These are phyloP conservation scores for Brachionus plicatilis DNA, from an alignment of 1,140 invertebrate species.

Conservation along the genomic window DNA sequence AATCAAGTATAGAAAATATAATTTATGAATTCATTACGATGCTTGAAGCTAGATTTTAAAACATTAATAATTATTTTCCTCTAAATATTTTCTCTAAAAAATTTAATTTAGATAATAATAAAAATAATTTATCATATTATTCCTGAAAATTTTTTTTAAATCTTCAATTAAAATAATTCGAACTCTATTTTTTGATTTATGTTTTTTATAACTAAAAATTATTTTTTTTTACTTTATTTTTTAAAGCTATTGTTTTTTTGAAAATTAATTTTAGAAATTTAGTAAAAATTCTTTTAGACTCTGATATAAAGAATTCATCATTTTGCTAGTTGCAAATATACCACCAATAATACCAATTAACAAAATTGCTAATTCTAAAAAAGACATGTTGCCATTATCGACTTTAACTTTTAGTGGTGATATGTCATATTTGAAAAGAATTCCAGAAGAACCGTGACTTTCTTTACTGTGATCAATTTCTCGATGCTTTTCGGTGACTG, in stretches of 20 bases:
- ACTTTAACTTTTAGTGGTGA: conserved; percentile 79
- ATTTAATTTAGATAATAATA: too few species aligned
- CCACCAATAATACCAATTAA: conserved; percentile 83
- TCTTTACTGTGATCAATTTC: conserved; percentile 68
- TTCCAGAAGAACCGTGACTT: conserved; percentile 82
- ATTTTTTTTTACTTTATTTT: background rate
- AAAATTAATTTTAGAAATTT: background rate
- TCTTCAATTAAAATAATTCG: too few species aligned
- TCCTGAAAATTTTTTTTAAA: too few species aligned
- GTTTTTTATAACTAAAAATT: too few species aligned
- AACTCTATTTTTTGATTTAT: too few species aligned
- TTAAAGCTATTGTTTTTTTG: background rate
- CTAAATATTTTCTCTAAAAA: too few species aligned
- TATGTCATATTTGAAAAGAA: conserved; percentile 90
- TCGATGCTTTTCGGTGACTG: conserved; percentile 74
- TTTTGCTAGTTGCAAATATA: conserved; percentile 68
- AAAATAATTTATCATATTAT: too few species aligned
- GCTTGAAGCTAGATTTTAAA: too few species aligned
- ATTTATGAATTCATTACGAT: too few species aligned
- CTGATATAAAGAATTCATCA: conserved; percentile 58
- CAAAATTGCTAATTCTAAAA: conserved; percentile 73
- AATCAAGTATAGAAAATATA: too few species aligned
- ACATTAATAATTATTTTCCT: too few species aligned
- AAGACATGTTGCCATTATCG: conserved; percentile 68
- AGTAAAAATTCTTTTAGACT: conserved; percentile 5